Percentiles rank a stretch among this genome's conserved stretches.
Evolutionary conservation across 2,888 invertebrate genomes (phyloP).

Genomic region (Pyrrhosoma nymphula): DNA sequence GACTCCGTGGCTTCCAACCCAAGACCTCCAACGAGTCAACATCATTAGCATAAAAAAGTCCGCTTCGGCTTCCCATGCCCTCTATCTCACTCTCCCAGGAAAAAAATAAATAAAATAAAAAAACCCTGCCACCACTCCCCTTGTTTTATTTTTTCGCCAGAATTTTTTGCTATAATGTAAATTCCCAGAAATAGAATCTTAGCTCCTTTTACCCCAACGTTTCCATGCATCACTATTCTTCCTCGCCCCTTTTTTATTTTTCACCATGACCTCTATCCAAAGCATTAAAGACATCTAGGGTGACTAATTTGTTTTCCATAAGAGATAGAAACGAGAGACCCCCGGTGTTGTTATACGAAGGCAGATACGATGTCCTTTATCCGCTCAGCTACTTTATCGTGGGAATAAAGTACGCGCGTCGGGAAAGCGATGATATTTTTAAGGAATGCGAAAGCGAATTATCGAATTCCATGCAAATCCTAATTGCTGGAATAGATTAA

Average conservation of each 20-base stretch:
- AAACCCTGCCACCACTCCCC: background rate
- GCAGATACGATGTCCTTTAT: background rate
- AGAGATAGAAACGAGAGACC: background rate
- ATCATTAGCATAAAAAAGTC: conserved; percentile 65
- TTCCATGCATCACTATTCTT: background rate
- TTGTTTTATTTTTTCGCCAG: background rate
- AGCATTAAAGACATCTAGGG: background rate
- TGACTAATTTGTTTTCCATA: conserved; percentile 42
- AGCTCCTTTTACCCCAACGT: conserved; percentile 9
- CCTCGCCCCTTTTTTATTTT: background rate
- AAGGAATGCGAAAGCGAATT: background rate
- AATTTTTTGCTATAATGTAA: conserved; percentile 43
- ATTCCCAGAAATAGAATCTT: conserved; percentile 46
- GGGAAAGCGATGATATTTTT: background rate
- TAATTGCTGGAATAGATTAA: background rate
- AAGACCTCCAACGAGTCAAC: conserved; percentile 51
- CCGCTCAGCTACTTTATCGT: background rate
- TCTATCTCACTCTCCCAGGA: background rate
- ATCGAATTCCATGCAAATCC: background rate
- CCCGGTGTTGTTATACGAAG: too few relatives aligned
- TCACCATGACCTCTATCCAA: background rate
- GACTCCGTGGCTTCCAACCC: conserved; percentile 11
- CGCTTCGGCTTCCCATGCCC: conserved; percentile 6
- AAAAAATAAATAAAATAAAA: background rate
- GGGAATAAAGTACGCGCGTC: background rate